Evolutionary conservation across 2,888 invertebrate genomes (phyloP).

Genomic region (Pollenia labialis): DNA sequence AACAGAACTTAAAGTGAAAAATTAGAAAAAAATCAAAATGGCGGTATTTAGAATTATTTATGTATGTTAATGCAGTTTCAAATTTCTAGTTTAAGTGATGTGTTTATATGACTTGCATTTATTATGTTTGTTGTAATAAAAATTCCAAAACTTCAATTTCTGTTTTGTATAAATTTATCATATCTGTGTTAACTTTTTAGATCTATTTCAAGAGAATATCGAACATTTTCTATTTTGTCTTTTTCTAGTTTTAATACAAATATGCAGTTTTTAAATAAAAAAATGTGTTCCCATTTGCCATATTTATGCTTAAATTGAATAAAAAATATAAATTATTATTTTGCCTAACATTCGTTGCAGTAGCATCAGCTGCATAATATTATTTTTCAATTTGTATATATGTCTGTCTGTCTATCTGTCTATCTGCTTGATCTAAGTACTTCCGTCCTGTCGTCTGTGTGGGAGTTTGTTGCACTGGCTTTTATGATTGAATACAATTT

Average conservation of each 20-base stretch:
- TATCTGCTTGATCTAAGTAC: not conserved
- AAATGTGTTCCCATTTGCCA: conserved; percentile 5
- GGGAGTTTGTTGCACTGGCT: conserved; percentile 20
- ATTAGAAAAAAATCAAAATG: no score
- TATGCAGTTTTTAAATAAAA: not conserved
- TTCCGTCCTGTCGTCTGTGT: not conserved
- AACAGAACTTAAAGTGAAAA: no score
- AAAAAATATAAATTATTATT: conserved; percentile 16
- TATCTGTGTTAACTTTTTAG: no score
- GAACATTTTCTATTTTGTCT: not conserved
- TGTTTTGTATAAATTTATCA: no score
- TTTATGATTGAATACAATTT: conserved; percentile 61
- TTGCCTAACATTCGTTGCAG: conserved; percentile 30
- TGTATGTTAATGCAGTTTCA: not conserved
- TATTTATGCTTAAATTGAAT: conserved; percentile 40
- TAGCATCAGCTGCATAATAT: conserved; percentile 66
- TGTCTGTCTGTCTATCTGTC: conserved; percentile 1
- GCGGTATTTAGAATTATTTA: no score
- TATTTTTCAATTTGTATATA: conserved; percentile 65
- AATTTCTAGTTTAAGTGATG: no score
- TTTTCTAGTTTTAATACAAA: not conserved
- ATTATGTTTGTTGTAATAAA: no score
- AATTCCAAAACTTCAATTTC: no score
- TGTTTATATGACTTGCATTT: no score
- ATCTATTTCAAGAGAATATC: no score